Evolutionary conservation across 2,888 invertebrate genomes (phyloP), one percentile per base, ranked within the genome.

Genomic region (Drosophila maculinotata): DNA sequence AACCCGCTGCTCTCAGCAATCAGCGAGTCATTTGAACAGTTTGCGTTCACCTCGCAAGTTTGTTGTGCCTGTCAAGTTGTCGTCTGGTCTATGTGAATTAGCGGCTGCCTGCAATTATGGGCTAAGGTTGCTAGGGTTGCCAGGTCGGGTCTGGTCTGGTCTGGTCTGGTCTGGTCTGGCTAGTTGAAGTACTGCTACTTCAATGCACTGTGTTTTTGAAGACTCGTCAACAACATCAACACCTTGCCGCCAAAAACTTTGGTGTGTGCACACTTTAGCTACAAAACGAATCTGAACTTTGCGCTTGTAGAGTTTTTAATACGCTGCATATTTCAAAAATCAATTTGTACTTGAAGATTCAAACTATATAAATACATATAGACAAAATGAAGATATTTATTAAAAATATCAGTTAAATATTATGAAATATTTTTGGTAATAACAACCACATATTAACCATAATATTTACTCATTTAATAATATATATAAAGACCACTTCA

Each of bases 81-180:
- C 83, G 87, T 82, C 82, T 82, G 70, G 54, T 65, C 63, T 44
- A 31, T 72, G 64, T 45, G 76, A 83, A 79, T 86, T 86, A 79
- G 80, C 86, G 83, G 53, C 83, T 66, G 63, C 58, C 45, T 63
- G 68, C 70, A 65, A 73, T 81, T 73, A 84, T 71, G 67, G 48
- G 25, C 67, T 31, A 39, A 52, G 7, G 35, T 10, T n/a, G 45
- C 33, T n/a, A n/a, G n/a, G n/a, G 15, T 36, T 15, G 15, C 36
- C 15, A 15, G 36, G 36, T 36, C 36, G 36, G 15, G 15, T 3
- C 15, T 10, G 36, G 36, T 36, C 15, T 36, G 36, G 15, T 15
- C 35, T 36, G 25, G 28, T 2, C n/a, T n/a, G 1, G 10, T 25
- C 10, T 26, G n/a, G 26, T 8, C 5, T 42, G 54, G 42, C 60